Evolutionary conservation across 2,888 invertebrate genomes (phyloP), one percentile per base, ranked within the genome.

Genomic region (Zootermopsis nevadensis): DNA sequence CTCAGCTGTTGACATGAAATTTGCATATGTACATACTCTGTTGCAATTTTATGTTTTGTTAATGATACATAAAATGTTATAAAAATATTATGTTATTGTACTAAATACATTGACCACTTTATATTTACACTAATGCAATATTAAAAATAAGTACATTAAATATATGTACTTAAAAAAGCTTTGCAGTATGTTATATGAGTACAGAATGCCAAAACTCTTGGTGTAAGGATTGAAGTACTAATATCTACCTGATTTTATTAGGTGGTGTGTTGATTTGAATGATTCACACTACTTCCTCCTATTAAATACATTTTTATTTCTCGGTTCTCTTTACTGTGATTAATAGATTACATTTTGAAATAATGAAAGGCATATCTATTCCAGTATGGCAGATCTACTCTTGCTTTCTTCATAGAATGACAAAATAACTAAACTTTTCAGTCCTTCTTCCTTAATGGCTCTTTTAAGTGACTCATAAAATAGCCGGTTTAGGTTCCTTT

Each of bases 401-500:
- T n/a, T 27, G 27, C 8, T 15, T n/a, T 4, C 3, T 60, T 60
- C 60, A 27, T 27, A 27, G 10, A 27, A 27, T 60, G 27, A 60
- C 60, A 48, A 3, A 60, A 6, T 60, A 69, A 69, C 33, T 31
- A 33, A 42, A 22, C 24, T 42, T 42, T 74, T 74, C 74, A 35
- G 67, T 79, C 24, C 53, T 60, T 30, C 69, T 60, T 33, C 77
- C 42, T 69, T 80, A 83, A 55, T 79, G 77, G 72, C 81, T 82
- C 42, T 72, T 55, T 74, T 30, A 77, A 77, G 82, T n/a, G 66
- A 85, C 86, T 86, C 81, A 85, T 86, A 74, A 85, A 83, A 83
- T 85, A 85, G 86, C 85, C 84, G 82, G 85, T 85, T 81, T 88
- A 88, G 88, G 88, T 87, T 87, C 87, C 85, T 87, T 87, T 87